Percentiles rank a stretch among this genome's conserved stretches.
Conservation (phyloP, 2,888 invertebrate genomes). For the Hybos culiciformis region DNA sequence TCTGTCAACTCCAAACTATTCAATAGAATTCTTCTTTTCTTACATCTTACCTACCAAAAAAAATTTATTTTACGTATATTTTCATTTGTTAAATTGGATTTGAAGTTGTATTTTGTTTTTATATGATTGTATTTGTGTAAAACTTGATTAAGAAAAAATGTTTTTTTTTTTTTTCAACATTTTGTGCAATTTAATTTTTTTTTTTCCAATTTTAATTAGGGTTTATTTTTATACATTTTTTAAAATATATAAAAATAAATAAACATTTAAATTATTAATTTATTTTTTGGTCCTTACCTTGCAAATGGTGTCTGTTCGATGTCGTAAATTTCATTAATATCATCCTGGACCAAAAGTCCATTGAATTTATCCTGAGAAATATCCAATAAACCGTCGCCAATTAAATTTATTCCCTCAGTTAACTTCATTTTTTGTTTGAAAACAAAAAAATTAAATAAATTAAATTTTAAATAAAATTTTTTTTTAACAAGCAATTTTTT, state of each 20-base stretch:
- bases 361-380: constrained; percentile 53
- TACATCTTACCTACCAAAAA: too few species aligned
- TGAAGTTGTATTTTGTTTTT: too few species aligned
- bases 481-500: background rate
- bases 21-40: too few species aligned
- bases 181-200: too few species aligned
- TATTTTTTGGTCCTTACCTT: constrained; percentile 43
- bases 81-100: too few species aligned
- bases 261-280: background rate
- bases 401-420: constrained; percentile 33
- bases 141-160: too few species aligned
- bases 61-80: too few species aligned
- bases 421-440: constrained; percentile 21
- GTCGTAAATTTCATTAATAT: constrained; percentile 63
- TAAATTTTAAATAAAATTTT: background rate
- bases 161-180: too few species aligned
- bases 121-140: too few species aligned
- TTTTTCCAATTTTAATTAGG: background rate
- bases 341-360: constrained; percentile 54
- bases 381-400: constrained; percentile 58
- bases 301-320: constrained; percentile 75
- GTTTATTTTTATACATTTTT: background rate
- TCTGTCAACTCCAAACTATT: too few species aligned
- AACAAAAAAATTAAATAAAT: background rate
- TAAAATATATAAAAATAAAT: background rate